Conservation (phyloP, 2,113 vertebrate genomes). For the Asarcornis scutulata region DNA sequence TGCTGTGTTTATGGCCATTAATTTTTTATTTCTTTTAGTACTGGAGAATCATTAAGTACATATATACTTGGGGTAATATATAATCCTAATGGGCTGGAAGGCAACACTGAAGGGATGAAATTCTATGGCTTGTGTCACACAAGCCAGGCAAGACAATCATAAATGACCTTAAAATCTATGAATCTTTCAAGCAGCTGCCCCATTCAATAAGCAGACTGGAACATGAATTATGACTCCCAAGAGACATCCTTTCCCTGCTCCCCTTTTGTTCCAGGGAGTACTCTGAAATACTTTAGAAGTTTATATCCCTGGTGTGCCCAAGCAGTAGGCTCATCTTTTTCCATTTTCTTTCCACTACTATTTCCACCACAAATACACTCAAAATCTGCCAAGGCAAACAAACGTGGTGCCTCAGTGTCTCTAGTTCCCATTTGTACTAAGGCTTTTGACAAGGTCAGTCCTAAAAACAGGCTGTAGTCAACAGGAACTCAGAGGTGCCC, state of each 20-base stretch:
- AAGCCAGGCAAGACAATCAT: slow-evolving; percentile 55
- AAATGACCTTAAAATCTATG: slow-evolving; percentile 61
- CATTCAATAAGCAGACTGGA: slow-evolving; percentile 47
- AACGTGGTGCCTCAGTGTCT: background rate
- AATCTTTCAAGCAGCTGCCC: slow-evolving; percentile 60
- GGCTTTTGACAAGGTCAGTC: background rate
- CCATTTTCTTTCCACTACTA: background rate
- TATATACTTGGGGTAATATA: slow-evolving; percentile 23
- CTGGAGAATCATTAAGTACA: slow-evolving; percentile 41
- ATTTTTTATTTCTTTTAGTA: slow-evolving; percentile 35
- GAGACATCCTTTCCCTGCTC: slow-evolving; percentile 21
- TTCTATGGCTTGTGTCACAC: slow-evolving; percentile 52
- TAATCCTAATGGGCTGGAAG: slow-evolving; percentile 41
- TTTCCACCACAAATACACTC: background rate
- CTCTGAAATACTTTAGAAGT: slow-evolving; percentile 27
- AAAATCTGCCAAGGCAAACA: background rate
- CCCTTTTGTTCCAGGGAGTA: slow-evolving; percentile 16
- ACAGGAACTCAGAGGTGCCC: background rate
- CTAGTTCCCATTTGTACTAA: background rate
- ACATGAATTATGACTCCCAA: slow-evolving; percentile 5
- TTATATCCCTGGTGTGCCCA: background rate
- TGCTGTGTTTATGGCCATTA: slow-evolving; percentile 14
- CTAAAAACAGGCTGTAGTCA: background rate
- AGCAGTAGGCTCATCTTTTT: background rate
- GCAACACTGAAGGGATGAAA: slow-evolving; percentile 40